Evolutionary conservation across 2,797 vertebrate species (phyloP).

Genomic region (Melanogrammus aeglefinus): DNA sequence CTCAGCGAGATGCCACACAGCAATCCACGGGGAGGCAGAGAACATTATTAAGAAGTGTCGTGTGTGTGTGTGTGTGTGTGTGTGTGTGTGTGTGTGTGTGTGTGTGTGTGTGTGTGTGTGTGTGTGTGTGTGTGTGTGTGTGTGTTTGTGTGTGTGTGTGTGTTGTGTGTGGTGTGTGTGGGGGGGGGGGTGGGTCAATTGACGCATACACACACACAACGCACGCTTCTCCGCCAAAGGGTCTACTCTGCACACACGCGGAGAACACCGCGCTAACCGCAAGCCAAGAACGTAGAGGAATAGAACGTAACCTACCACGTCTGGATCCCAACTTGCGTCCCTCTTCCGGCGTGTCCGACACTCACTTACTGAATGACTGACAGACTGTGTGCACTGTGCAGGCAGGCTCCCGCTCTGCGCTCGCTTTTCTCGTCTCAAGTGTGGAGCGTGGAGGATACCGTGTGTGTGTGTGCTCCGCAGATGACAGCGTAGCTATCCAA

Average conservation of each 20-base stretch:
- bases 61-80: too few species aligned
- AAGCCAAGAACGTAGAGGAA: too few species aligned
- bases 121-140: too few species aligned
- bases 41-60: neutral
- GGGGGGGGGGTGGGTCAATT: neutral
- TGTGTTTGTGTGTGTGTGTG: too few species aligned
- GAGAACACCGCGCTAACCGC: too few species aligned
- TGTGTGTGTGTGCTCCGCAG: neutral
- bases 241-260: neutral
- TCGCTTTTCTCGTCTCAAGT: neutral
- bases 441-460: neutral
- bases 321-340: neutral
- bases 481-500: constrained; percentile 56
- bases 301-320: neutral
- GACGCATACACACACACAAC: constrained; percentile 1
- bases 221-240: neutral
- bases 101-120: too few species aligned
- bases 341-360: neutral
- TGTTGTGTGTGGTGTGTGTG: too few species aligned
- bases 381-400: neutral
- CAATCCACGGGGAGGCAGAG: neutral
- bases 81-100: too few species aligned
- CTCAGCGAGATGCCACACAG: neutral
- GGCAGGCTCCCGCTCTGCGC: neutral
- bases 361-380: neutral